Percentiles rank a stretch among this genome's conserved stretches.
These are phyloP conservation scores for Pseudomyrmex dendroicus DNA, from an alignment of 1,140 invertebrate species.

Conservation along the genomic window DNA sequence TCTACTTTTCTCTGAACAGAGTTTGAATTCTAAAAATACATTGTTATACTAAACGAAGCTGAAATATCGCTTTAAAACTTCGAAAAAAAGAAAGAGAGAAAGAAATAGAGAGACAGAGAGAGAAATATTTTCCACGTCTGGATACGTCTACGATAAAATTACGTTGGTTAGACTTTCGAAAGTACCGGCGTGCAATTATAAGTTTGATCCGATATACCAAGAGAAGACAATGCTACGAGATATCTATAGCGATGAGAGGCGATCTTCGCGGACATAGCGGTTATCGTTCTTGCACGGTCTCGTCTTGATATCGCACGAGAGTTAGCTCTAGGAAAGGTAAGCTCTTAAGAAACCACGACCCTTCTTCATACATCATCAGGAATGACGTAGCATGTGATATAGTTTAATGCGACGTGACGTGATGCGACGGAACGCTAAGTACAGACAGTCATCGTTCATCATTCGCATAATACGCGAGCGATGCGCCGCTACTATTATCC, in stretches of 20 bases:
- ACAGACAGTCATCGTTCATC: conserved; percentile 67
- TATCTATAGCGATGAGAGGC: background rate
- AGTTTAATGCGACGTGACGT: conserved; percentile 45
- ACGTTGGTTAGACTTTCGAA: background rate
- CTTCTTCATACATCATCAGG: conserved; percentile 66
- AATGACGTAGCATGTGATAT: conserved; percentile 61
- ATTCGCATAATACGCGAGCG: conserved; percentile 55
- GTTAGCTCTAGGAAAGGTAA: conserved; percentile 39
- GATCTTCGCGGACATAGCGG: conserved; percentile 1
- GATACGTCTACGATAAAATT: conserved; percentile 6
- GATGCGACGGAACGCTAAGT: conserved; percentile 45
- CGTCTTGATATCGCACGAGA: background rate
- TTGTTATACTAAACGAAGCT: background rate
- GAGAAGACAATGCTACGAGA: background rate
- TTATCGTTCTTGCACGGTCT: conserved; percentile 36
- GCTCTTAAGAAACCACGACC: conserved; percentile 63
- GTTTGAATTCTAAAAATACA: background rate
- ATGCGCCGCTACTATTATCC: conserved; percentile 36
- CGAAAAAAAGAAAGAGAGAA: background rate
- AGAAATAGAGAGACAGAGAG: too few species aligned
- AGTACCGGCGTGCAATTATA: conserved; percentile 32
- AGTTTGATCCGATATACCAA: conserved; percentile 12
- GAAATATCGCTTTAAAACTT: conserved; percentile 15
- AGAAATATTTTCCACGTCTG: background rate
- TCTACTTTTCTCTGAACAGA: background rate